Evolutionary conservation across 1,140 invertebrate species (phyloP), one percentile per base, ranked within the genome.

Genomic region (Drosophila pruinosa): DNA sequence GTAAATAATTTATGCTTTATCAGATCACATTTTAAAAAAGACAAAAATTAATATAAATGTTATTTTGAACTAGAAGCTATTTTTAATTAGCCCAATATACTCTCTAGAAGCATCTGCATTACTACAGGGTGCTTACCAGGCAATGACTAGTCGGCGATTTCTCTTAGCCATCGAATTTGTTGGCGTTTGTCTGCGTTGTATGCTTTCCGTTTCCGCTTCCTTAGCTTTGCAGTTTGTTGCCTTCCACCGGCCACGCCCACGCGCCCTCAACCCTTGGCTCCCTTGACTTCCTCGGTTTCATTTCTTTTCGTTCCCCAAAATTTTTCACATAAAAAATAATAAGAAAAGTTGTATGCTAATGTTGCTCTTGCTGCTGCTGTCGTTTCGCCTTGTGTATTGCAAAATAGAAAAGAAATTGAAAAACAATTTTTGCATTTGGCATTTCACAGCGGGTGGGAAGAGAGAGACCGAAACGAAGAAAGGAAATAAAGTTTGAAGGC

Each of bases 311-410:
- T 56, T 61, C 76, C 61, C 62, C 36, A 61, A 83, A 86, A 88
- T 89, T 79, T 89, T 83, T 83, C 83, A 78, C 83, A 89, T 89
- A 89, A 89, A 88, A 88, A 89, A 89, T 88, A 88, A 88, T 89
- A 89, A 83, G 79, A 89, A 88, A 88, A 89, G 85, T 89, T 88
- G 72, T 89, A 86, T 86, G 81, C 82, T 86, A 86, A 86, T 88
- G 81, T 78, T 83, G 79, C 74, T 59, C 1, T 36, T 10, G 21
- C 24, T 34, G 54, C 39, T 58, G 62, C 72, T 67, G 76, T 72
- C 54, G 63, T 47, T 58, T 24, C 56, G 76, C 54, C 79, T 85
- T 83, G 72, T 75, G 70, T 75, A 62, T 68, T 68, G 57, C 39
- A 57, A 53, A 74, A 68, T 75, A 88, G 59, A 74, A 85, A 86